Evolutionary conservation across 2,888 invertebrate genomes (phyloP).

Genomic region (Chrysodeixis includens): DNA sequence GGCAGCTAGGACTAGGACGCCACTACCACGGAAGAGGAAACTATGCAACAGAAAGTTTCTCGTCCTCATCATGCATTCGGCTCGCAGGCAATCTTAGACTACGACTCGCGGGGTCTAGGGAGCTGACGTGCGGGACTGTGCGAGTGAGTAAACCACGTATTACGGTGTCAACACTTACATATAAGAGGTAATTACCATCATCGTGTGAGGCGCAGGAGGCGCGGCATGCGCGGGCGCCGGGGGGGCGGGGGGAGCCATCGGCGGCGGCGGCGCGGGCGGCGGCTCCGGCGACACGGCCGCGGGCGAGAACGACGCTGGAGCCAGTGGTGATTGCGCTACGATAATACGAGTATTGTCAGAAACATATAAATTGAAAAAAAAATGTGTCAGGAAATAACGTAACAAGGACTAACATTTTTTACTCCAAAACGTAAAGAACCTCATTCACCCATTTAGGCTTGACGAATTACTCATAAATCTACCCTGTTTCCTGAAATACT

Average conservation of each 20-base stretch:
- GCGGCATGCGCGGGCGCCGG: constrained; percentile 79
- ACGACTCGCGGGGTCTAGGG: constrained; percentile 63
- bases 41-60: constrained; percentile 56
- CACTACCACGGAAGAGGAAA: constrained; percentile 67
- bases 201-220: constrained; percentile 86
- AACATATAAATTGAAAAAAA: no score
- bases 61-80: constrained; percentile 70
- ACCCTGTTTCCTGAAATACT: no score
- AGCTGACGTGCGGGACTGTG: constrained; percentile 82
- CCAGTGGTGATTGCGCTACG: constrained; percentile 89
- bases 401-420: no score
- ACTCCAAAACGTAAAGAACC: no score
- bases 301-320: constrained; percentile 89
- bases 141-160: constrained; percentile 86
- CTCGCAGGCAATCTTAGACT: constrained; percentile 69
- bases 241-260: constrained; percentile 76
- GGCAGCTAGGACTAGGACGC: constrained; percentile 70
- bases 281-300: constrained; percentile 90
- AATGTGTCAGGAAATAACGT: no score
- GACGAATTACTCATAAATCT: background rate
- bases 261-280: constrained; percentile 90
- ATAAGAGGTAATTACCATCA: constrained; percentile 90
- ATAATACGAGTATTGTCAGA: constrained; percentile 3
- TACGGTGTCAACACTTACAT: constrained; percentile 89
- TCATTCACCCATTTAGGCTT: background rate